Percentiles rank a stretch among this genome's conserved stretches.
phyloP scores from a whole-genome alignment of 2,113 vertebrate species.

The Halichoeres trimaculatus region DNA sequence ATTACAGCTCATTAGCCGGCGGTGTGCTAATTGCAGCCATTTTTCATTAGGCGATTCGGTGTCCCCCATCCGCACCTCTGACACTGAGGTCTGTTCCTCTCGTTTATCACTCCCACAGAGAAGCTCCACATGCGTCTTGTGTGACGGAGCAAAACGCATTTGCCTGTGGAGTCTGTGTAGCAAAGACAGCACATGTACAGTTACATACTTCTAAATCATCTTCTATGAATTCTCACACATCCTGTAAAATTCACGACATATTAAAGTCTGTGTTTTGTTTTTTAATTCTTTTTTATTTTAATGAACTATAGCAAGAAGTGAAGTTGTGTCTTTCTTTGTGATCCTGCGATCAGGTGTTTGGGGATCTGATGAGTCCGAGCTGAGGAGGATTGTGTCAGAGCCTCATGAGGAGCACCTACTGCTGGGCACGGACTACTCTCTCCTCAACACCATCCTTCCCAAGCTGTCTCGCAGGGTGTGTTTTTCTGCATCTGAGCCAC shows the following conservation, averaged over 20 bases:
- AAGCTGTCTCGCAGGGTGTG: constrained; percentile 88
- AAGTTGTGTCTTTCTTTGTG: not conserved
- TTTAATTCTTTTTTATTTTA: not conserved
- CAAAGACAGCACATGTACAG: not conserved
- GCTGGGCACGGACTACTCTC: constrained; percentile 76
- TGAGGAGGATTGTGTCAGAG: constrained; percentile 84
- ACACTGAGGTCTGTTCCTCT: constrained; percentile 42
- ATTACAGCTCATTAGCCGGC: constrained; percentile 81
- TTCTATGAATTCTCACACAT: no score
- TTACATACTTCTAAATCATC: not conserved
- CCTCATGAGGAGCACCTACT: constrained; percentile 86
- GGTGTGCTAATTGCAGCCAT: constrained; percentile 80
- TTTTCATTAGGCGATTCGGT: constrained; percentile 75
- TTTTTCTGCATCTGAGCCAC: constrained; percentile 87
- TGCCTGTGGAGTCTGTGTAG: constrained; percentile 9
- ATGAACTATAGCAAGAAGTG: no score
- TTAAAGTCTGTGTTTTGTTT: not conserved
- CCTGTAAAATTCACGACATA: no score
- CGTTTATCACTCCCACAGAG: constrained; percentile 43
- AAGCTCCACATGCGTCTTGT: constrained; percentile 15
- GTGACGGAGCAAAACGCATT: constrained; percentile 21
- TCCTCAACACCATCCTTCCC: constrained; percentile 78
- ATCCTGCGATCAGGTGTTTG: constrained; percentile 79
- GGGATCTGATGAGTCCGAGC: constrained; percentile 79
- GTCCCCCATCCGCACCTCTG: constrained; percentile 63